Conservation (phyloP, 2,113 vertebrate genomes). For the Notarius lentiginosus region DNA sequence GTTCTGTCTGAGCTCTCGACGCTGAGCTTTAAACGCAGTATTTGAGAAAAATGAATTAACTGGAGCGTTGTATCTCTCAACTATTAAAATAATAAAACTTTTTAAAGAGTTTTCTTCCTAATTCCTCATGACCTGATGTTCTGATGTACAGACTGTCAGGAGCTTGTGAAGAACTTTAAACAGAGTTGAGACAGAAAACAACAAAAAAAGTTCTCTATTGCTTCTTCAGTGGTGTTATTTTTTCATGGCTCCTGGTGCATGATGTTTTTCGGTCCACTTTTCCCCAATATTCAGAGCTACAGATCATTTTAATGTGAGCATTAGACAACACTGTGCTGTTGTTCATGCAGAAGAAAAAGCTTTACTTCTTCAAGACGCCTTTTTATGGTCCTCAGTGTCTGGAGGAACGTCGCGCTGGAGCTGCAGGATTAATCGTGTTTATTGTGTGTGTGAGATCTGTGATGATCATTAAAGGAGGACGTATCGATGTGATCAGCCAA, state of each 20-base stretch:
- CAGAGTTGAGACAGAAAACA: not conserved
- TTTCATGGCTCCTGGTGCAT: not conserved
- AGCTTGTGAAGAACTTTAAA: not conserved
- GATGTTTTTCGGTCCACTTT: not conserved
- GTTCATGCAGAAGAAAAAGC: not conserved
- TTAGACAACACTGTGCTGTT: not conserved
- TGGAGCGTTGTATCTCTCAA: not conserved
- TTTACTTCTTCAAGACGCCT: not conserved
- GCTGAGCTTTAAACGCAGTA: no score
- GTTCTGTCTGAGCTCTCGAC: not conserved
- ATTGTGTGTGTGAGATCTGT: no score
- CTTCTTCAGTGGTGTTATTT: not conserved
- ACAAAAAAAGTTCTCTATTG: not conserved
- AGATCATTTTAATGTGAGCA: slow-evolving; percentile 5
- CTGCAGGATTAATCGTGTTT: not conserved
- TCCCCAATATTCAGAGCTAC: slow-evolving; percentile 13
- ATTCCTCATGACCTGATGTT: not conserved
- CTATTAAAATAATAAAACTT: not conserved
- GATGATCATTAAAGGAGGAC: not conserved
- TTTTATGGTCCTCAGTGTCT: slow-evolving; percentile 1
- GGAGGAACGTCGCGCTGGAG: not conserved
- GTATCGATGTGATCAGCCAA: not conserved
- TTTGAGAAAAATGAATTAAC: not conserved
- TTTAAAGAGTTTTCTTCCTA: not conserved
- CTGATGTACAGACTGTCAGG: not conserved